A percentile compares a stretch with the other conserved stretches of the same genome.
Conservation (phyloP, 2,888 invertebrate genomes). For the Rhingia campestris region DNA sequence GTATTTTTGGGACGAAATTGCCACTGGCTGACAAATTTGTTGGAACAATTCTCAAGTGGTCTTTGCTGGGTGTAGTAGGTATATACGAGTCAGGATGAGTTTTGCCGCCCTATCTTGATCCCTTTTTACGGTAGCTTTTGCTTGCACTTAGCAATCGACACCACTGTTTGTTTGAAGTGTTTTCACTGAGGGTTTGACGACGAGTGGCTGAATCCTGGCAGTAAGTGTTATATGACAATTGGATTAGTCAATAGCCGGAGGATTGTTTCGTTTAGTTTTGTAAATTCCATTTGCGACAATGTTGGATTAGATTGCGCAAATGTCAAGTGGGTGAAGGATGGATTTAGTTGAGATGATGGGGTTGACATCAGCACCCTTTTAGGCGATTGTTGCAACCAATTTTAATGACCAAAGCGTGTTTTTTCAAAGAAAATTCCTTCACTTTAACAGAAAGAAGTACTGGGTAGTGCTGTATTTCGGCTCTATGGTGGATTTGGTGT, state of each 20-base stretch:
- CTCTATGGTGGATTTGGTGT: too few species aligned
- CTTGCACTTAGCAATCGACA: conserved; percentile 70
- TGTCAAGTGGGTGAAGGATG: conserved; percentile 1
- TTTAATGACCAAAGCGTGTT: too few species aligned
- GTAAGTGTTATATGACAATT: conserved; percentile 70
- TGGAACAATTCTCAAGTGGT: conserved; percentile 49
- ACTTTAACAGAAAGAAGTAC: too few species aligned
- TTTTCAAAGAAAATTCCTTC: too few species aligned
- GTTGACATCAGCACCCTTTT: not conserved
- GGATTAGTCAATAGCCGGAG: conserved; percentile 63
- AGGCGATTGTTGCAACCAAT: too few species aligned
- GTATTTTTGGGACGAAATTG: conserved; percentile 31
- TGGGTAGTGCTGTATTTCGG: too few species aligned
- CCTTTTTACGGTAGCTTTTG: conserved; percentile 33
- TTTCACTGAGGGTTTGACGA: conserved; percentile 44
- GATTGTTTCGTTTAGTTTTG: conserved; percentile 62
- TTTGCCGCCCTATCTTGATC: conserved; percentile 42
- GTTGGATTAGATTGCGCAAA: conserved; percentile 38
- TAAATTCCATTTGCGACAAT: conserved; percentile 51
- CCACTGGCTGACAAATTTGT: conserved; percentile 37
- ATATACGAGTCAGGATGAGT: conserved; percentile 16
- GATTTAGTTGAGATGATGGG: not conserved
- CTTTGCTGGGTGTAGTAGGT: conserved; percentile 4
- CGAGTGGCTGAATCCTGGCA: conserved; percentile 49
- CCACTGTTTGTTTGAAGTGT: conserved; percentile 61